Evolutionary conservation across 2,113 vertebrate species (phyloP).

Genomic region (Sphyrna mokarran): DNA sequence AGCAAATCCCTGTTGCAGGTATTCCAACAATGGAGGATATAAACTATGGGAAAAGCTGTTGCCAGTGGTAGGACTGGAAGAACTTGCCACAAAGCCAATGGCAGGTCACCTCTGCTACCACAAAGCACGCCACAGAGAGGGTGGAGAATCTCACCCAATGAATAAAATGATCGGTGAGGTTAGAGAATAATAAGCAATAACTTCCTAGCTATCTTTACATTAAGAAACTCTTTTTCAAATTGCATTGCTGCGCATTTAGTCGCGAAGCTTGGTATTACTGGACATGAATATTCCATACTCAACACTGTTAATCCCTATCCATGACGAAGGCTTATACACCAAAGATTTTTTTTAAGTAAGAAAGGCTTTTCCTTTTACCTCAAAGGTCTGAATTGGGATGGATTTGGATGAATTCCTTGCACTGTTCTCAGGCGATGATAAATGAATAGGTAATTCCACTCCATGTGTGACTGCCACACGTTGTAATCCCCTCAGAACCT

Average conservation of each 20-base stretch:
- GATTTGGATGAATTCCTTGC: conserved; percentile 44
- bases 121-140: too few species aligned
- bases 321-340: neutral
- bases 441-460: conserved; percentile 56
- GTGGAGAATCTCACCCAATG: neutral
- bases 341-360: neutral
- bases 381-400: conserved; percentile 61
- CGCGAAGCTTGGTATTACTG: neutral
- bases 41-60: too few species aligned
- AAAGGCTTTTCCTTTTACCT: conserved; percentile 52
- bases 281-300: neutral
- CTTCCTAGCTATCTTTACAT: neutral
- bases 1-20: too few species aligned
- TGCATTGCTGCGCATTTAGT: neutral
- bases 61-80: too few species aligned
- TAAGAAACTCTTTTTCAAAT: neutral
- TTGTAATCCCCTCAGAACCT: conserved; percentile 73
- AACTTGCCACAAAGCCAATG: too few species aligned
- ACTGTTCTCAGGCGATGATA: conserved; percentile 32
- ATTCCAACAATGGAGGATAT: too few species aligned
- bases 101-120: too few species aligned
- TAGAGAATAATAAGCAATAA: neutral
- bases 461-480: conserved; percentile 67
- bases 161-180: neutral
- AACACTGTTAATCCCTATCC: neutral